Percentiles rank a stretch among this genome's conserved stretches.
phyloP scores from a whole-genome alignment of 2,113 vertebrate species.

The Nicator chloris region DNA sequence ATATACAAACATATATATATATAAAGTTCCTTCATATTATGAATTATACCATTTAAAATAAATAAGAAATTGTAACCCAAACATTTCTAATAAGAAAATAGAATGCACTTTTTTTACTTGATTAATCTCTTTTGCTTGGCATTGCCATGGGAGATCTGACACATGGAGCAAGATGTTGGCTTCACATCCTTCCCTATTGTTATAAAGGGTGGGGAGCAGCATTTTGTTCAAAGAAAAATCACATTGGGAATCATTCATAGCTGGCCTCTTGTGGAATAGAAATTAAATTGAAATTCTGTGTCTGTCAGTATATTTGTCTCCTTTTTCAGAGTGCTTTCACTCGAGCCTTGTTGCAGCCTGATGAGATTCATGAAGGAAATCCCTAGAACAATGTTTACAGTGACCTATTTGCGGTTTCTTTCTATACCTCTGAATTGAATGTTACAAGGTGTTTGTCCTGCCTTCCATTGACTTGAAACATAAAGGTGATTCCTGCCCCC shows the following conservation, averaged over 20 bases:
- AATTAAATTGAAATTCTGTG: background rate
- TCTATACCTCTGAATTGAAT: background rate
- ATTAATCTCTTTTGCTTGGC: background rate
- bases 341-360: background rate
- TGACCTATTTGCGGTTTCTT: background rate
- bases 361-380: conserved; percentile 4
- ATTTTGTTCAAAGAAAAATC: background rate
- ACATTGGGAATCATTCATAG: background rate
- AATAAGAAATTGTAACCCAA: background rate
- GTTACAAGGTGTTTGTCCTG: background rate
- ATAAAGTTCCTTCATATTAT: background rate
- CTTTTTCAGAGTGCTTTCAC: background rate
- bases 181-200: background rate
- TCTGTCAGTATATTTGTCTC: background rate
- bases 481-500: background rate
- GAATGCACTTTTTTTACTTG: background rate
- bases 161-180: background rate
- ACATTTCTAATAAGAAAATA: background rate
- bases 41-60: background rate
- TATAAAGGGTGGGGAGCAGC: background rate
- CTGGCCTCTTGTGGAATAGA: background rate
- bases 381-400: background rate
- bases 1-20: too few relatives aligned
- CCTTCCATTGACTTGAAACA: background rate
- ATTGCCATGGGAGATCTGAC: background rate